These are phyloP conservation scores for Malthinus seriepunctatus DNA, from an alignment of 2,888 invertebrate species.

Conservation along the genomic window DNA sequence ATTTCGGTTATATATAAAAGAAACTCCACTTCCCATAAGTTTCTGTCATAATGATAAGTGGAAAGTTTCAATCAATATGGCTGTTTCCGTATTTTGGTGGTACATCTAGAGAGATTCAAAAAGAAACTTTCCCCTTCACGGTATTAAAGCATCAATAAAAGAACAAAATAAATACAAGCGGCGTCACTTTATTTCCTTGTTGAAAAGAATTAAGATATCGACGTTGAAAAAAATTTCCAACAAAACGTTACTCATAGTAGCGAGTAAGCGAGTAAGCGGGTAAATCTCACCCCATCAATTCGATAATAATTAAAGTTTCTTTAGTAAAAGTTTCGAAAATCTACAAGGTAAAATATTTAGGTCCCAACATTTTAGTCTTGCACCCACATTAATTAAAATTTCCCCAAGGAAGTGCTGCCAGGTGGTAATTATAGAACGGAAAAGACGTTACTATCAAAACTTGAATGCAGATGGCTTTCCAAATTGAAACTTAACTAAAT, in stretches of 20 bases:
- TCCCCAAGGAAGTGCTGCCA: conserved; percentile 26
- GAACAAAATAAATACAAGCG: conserved; percentile 9
- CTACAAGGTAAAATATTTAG: conserved; percentile 16
- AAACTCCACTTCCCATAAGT: conserved; percentile 19
- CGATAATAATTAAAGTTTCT: conserved; percentile 15
- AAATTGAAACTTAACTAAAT: conserved; percentile 25
- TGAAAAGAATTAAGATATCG: conserved; percentile 6
- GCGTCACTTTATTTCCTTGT: conserved; percentile 8
- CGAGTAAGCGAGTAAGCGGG: not conserved
- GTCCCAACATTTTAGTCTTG: conserved; percentile 6
- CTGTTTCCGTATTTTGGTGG: conserved; percentile 17
- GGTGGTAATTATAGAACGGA: conserved; percentile 25
- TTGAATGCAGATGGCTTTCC: conserved; percentile 25
- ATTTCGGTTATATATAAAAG: conserved; percentile 13
- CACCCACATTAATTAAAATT: conserved; percentile 26
- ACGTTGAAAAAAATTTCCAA: too few relatives aligned
- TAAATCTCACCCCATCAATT: not conserved
- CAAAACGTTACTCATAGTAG: too few relatives aligned
- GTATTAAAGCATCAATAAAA: conserved; percentile 20
- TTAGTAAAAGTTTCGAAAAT: conserved; percentile 17
- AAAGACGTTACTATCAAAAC: conserved; percentile 23
- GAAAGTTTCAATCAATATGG: conserved; percentile 26
- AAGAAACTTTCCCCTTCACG: conserved; percentile 20
- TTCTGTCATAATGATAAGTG: conserved; percentile 26
- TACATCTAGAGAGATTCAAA: conserved; percentile 20